phyloP scores from a whole-genome alignment of 1,140 invertebrate genomes.

The Protaetia brevitarsis region DNA sequence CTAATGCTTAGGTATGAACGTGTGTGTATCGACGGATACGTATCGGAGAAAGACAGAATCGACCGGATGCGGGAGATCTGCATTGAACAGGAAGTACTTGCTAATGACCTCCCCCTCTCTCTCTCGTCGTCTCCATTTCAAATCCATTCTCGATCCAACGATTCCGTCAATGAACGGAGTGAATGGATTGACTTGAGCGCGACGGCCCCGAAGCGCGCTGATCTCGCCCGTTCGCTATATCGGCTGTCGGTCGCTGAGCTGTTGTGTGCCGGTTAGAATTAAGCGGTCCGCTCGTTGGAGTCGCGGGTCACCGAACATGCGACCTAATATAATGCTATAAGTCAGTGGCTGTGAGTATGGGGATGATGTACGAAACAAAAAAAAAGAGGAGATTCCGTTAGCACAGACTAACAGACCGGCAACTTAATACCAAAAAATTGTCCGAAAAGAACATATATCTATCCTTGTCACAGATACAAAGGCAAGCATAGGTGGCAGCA shows the following conservation, averaged over 20 bases:
- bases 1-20: not conserved
- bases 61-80: slow-evolving; percentile 34
- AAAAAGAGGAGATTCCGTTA: too few relatives aligned
- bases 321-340: not conserved
- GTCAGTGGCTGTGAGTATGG: too few relatives aligned
- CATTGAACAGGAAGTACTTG: slow-evolving; percentile 33
- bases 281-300: not conserved
- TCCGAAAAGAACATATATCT: too few relatives aligned
- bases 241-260: too few relatives aligned
- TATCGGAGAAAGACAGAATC: not conserved
- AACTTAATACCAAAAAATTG: too few relatives aligned
- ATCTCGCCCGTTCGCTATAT: not conserved
- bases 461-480: too few relatives aligned
- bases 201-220: not conserved
- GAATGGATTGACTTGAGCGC: slow-evolving; percentile 2
- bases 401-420: too few relatives aligned
- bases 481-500: too few relatives aligned
- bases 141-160: slow-evolving; percentile 12
- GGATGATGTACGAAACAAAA: too few relatives aligned
- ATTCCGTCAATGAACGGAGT: slow-evolving; percentile 17
- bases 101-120: not conserved
- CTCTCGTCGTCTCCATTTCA: not conserved
- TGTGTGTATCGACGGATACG: not conserved
- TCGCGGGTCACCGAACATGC: not conserved
- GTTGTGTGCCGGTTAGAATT: slow-evolving; percentile 8